phyloP scores from a whole-genome alignment of 1,140 invertebrate genomes.

The Tribolium madens region DNA sequence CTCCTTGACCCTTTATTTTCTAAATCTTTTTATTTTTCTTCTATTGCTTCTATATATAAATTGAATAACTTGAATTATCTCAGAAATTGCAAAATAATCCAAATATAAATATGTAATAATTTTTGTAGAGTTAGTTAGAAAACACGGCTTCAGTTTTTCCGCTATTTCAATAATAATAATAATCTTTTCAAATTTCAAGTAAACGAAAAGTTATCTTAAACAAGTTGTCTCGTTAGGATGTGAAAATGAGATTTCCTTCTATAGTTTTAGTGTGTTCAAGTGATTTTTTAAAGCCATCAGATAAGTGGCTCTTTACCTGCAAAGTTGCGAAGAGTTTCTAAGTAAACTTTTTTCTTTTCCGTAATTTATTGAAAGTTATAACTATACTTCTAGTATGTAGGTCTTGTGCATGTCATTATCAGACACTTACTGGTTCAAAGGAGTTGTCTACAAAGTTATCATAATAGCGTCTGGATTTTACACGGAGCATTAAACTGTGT shows the following conservation, averaged over 20 bases:
- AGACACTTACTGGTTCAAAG: constrained; percentile 40
- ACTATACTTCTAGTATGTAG: constrained; percentile 1
- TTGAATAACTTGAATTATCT: too few species aligned
- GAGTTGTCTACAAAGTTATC: constrained; percentile 46
- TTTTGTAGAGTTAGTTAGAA: too few species aligned
- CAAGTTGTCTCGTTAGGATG: too few species aligned
- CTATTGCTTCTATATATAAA: too few species aligned
- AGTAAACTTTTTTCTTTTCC: background rate
- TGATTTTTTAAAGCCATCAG: background rate
- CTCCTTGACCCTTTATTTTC: too few species aligned
- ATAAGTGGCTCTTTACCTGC: background rate
- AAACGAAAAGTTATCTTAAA: too few species aligned
- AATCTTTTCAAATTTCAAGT: too few species aligned
- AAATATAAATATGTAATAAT: too few species aligned
- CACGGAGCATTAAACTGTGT: constrained; percentile 42
- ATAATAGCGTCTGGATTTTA: constrained; percentile 45
- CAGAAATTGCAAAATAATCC: too few species aligned
- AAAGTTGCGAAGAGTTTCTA: background rate
- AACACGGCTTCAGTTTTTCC: too few species aligned
- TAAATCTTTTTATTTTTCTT: too few species aligned
- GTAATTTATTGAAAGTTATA: constrained; percentile 31
- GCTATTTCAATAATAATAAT: too few species aligned
- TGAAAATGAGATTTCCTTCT: background rate
- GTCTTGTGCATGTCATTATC: constrained; percentile 44
- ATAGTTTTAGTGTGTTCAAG: background rate